These are phyloP conservation scores for Nicator chloris DNA, from an alignment of 2,113 vertebrate genomes.

Conservation along the genomic window DNA sequence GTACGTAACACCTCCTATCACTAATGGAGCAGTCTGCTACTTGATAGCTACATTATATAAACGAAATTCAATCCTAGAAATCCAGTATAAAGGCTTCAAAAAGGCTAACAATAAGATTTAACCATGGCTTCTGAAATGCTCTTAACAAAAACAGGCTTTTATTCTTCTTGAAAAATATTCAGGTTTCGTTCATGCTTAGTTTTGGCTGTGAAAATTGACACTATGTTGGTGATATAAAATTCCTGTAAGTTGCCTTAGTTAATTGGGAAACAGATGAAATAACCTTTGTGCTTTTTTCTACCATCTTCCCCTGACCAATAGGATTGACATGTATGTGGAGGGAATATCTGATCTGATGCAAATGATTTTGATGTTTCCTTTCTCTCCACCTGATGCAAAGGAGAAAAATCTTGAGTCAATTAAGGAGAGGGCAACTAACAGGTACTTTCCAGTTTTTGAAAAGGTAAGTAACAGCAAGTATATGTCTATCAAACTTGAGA, in stretches of 20 bases:
- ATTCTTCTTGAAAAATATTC: not conserved
- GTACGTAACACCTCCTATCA: conserved; percentile 63
- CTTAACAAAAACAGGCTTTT: not conserved
- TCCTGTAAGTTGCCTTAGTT: not conserved
- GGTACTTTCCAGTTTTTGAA: conserved; percentile 86
- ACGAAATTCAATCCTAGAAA: not conserved
- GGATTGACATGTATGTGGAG: conserved; percentile 88
- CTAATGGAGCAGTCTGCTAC: not conserved
- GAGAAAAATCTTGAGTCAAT: conserved; percentile 69
- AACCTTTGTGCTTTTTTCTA: not conserved
- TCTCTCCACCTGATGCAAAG: conserved; percentile 64
- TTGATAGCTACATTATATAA: not conserved
- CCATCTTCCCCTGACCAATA: not conserved
- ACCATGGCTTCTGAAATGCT: not conserved
- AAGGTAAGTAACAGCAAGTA: conserved; percentile 71
- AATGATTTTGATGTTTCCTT: conserved; percentile 72
- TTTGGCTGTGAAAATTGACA: not conserved
- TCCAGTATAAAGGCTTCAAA: not conserved
- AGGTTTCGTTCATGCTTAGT: not conserved
- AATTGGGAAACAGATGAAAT: not conserved
- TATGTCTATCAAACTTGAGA: not conserved
- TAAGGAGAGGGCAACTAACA: conserved; percentile 70
- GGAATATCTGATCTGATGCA: conserved; percentile 81
- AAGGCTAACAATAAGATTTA: not conserved
- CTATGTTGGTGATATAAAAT: not conserved